Base-by-base conservation (phyloP, 2,888 invertebrate genomes). In the Pollenia griseotomentosa region DNA sequence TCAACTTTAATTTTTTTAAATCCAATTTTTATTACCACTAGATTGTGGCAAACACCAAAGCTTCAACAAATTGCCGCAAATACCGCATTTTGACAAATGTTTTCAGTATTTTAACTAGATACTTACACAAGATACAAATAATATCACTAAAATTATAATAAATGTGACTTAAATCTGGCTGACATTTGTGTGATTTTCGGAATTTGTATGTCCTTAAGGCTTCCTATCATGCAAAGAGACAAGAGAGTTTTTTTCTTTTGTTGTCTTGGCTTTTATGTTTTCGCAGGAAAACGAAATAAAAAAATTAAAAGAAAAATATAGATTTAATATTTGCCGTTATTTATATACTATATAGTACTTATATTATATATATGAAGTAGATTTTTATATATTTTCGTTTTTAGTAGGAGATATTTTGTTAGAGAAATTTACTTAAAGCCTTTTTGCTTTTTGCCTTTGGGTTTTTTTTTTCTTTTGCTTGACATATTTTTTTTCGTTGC, bases 161-260 rank as follows among this genome's bases (percentile, higher is more conserved):
- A 87, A 85, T 82, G 82, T 63, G 85, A 80, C 84, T 85, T 87
- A 87, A 83, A 83, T 85, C 79, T 87, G 82, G 75, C 63, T 87
- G 87, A 79, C 85, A 80, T 85, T 87, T 83, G 74, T 74, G 75
- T 85, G 75, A 82, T 87, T 85, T 88, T 71, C 71, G 33, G 77
- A 80, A 83, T 85, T 88, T 85, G 23, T 80, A 42, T 80, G 65
- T 85, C 79, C 80, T 79, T 65, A 73, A 46, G 53, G 68, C 51
- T 71, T 53, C 23, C 16, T 74, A 44, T 53, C n/a, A n/a, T 46
- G 14, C 42, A 51, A 55, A 78, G 48, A 53, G 44, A 82, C 79
- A 79, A 71, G 46, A 55, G 65, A 68, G 33, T 66, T 51, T 74
- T 71, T 42, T 66, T 48, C 53, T 57, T 81, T 61, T 74, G 16